Conservation (phyloP, 2,888 invertebrate genomes). For the Meganola albula region DNA sequence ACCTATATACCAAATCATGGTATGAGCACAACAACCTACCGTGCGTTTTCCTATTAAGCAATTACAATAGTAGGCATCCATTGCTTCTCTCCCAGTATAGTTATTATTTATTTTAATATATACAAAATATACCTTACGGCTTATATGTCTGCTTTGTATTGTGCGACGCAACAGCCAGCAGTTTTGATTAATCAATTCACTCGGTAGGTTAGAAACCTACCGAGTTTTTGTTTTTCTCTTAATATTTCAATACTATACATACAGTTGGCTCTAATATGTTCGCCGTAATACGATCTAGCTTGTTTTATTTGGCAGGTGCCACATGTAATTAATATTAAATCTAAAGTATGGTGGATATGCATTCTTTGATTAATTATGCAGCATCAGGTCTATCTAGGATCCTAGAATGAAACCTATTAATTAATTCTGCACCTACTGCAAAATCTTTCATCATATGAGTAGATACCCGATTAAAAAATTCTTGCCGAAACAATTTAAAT, state of each 20-base stretch:
- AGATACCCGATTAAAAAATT: slow-evolving; percentile 2
- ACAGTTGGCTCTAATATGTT: slow-evolving; percentile 6
- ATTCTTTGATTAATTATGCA: slow-evolving; percentile 2
- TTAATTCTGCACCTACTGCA: slow-evolving; percentile 1
- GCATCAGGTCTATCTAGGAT: slow-evolving; percentile 3
- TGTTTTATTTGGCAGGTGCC: slow-evolving; percentile 5
- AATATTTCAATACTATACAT: slow-evolving; percentile 5
- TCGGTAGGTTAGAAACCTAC: background rate
- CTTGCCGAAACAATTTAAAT: slow-evolving; percentile 4
- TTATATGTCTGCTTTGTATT: slow-evolving; percentile 1
- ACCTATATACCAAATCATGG: slow-evolving; percentile 2
- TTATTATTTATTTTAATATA: slow-evolving; percentile 2
- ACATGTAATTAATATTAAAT: slow-evolving; percentile 6
- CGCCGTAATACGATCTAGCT: slow-evolving; percentile 4
- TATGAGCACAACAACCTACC: too few species aligned
- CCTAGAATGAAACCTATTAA: slow-evolving; percentile 1
- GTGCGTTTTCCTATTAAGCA: slow-evolving; percentile 2
- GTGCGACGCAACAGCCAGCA: slow-evolving; percentile 2
- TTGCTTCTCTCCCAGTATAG: background rate
- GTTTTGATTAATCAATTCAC: slow-evolving; percentile 1
- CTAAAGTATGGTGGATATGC: slow-evolving; percentile 1
- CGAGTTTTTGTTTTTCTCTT: background rate
- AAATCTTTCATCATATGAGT: slow-evolving; percentile 3
- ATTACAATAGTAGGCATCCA: background rate
- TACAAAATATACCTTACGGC: slow-evolving; percentile 2